Evolutionary conservation across 2,888 invertebrate species (phyloP).

Genomic region (Drosophila tanythrix): DNA sequence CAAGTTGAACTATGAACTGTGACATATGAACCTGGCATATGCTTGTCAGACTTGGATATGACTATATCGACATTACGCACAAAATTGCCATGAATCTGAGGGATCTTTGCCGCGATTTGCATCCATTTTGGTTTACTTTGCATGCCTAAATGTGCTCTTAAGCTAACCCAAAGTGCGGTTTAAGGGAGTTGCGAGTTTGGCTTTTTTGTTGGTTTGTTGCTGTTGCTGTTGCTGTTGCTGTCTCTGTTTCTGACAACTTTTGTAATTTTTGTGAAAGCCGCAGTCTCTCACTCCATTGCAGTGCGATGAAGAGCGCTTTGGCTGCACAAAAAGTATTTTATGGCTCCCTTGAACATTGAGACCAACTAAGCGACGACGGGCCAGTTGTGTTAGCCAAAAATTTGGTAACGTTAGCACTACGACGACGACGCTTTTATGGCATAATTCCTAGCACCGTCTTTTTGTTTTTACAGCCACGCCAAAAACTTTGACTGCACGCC

Average conservation of each 20-base stretch:
- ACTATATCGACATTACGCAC: neutral
- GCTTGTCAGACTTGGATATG: neutral
- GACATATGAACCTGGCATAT: neutral
- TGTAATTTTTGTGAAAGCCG: slow-evolving; percentile 25
- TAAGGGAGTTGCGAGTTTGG: slow-evolving; percentile 37
- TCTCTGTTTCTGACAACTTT: slow-evolving; percentile 30
- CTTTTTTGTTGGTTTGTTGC: slow-evolving; percentile 52
- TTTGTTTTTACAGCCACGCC: slow-evolving; percentile 61
- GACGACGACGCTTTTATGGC: slow-evolving; percentile 71
- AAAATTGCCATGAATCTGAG: neutral
- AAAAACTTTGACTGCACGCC: slow-evolving; percentile 46
- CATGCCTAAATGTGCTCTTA: slow-evolving; percentile 9
- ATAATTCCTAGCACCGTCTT: slow-evolving; percentile 70
- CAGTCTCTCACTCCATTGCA: slow-evolving; percentile 35
- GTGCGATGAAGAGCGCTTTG: slow-evolving; percentile 7
- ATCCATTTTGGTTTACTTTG: neutral
- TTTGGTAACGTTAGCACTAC: slow-evolving; percentile 34
- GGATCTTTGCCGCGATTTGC: neutral
- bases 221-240: neutral
- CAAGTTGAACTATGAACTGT: neutral
- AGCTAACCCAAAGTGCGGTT: slow-evolving; percentile 34
- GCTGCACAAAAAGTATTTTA: slow-evolving; percentile 60
- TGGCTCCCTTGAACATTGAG: slow-evolving; percentile 76
- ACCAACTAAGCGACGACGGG: slow-evolving; percentile 51
- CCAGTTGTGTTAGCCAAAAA: slow-evolving; percentile 39